Base-by-base conservation (phyloP, 2,888 invertebrate species). In the Eupithecia abbreviata region DNA sequence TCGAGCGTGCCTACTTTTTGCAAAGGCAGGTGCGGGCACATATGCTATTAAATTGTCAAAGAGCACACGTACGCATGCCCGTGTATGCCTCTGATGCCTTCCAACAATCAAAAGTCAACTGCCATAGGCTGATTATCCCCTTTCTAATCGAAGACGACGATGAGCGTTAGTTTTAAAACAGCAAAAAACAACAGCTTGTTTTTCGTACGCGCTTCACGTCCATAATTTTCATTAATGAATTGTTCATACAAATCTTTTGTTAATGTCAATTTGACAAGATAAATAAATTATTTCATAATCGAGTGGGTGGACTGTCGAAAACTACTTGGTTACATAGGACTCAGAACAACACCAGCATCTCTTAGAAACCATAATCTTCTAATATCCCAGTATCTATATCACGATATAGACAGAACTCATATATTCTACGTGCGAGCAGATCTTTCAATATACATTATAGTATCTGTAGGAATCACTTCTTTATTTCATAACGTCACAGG, bases 31-130 rank as follows among this genome's bases (percentile, higher is more conserved):
- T 95, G 94, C 90, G 86, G 83, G 88, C 87, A 89, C 93, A 94
- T 94, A 93, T 94, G 95, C 93, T 93, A 93, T 95, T 94, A 94
- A 94, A 94, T 94, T 95, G 93, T 94, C 95, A 94, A 94, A 94
- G 93, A 90, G 88, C 88, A 90, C 90, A 90, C 88, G 87, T 90
- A 90, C 87, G 87, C 86, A 89, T 88, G 87, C 87, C 88, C 86
- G 86, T 87, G 85, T 88, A 84, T 85, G 83, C 86, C 87, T 87
- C 88, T 87, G 90, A 91, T 91, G 90, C 86, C 88, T 87, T 87
- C 85, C 88, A 92, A 91, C 90, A 91, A 92, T 92, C 92, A 91
- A 92, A 92, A 92, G 90, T 89, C 87, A 87, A 89, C 85, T 86
- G 80, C 82, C 81, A 81, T 78, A 72, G 78, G 80, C 81, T 30